Conservation (phyloP, 2,113 vertebrate species). For the Delphinapterus leucas region DNA sequence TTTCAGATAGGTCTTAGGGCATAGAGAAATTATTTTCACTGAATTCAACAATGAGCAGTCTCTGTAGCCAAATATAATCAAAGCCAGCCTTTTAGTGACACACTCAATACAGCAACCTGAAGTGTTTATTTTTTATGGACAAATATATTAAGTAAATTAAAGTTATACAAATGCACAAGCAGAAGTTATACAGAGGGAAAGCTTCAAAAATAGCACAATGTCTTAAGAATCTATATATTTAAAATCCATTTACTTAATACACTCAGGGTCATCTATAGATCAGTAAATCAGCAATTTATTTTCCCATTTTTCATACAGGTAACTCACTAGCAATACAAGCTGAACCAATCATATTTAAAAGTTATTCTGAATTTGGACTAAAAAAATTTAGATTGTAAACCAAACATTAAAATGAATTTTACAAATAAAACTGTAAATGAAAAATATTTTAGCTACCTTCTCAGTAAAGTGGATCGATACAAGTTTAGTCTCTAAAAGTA, state of each 20-base stretch:
- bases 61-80: not conserved
- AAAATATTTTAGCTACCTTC: not conserved
- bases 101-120: not conserved
- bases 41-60: not conserved
- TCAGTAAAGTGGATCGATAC: not conserved
- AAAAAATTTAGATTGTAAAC: not conserved
- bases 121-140: not conserved
- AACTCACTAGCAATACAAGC: not conserved
- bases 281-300: not conserved
- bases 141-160: not conserved
- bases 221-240: not conserved
- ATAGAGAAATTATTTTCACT: not conserved
- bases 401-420: not conserved
- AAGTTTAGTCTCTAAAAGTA: not conserved
- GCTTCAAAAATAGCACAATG: not conserved
- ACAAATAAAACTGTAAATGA: not conserved
- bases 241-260: not conserved
- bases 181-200: not conserved
- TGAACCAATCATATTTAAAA: not conserved
- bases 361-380: not conserved
- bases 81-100: not conserved
- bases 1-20: not conserved
- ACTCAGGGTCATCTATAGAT: not conserved
- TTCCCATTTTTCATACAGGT: not conserved
- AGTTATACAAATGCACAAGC: not conserved